Base-by-base conservation (phyloP, 2,888 invertebrate species). In the Auanema freiburgensis region DNA sequence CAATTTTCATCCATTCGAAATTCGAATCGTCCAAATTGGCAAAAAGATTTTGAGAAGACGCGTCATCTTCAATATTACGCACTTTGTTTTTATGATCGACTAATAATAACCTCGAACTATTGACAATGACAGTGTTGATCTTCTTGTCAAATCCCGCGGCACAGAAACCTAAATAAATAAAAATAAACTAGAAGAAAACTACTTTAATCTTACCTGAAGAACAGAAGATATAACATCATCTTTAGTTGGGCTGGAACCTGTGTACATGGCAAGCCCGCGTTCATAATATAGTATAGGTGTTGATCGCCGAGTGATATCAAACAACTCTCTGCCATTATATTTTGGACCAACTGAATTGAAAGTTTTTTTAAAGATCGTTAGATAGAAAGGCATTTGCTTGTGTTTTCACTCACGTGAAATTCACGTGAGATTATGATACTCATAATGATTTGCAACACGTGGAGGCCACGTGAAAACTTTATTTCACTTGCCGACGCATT, bases 131-230 rank as follows among this genome's bases (percentile, higher is more conserved):
- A 81, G 56, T 14, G 67, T 70, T 25, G 74, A 67, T 24, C 81
- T 51, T 55, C 74, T 55, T 49, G 69, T 67, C 42, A 81, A 57
- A 69, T 81, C 76, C 41, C 69, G 62, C 2, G 79, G 79, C 1
- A 81, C 76, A 8, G 76, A 66, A 12, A 80, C 74, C 67, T 74
- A 55, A 16, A 16, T 0, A 5, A 14, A 23, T 18, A 12, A 12
- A 21, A 14, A 24, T 12, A 46, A 49, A 18, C 49, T 2, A 21
- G 14, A 24, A 23, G 2, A 18, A 8, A 18, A 11, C 25, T 33
- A 5, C 33, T 33, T 3, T 8, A 18, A 8, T 21, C 46, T 8
- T 8, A 61, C 61, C 56, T 61, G 56, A 14, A 61, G 54, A 16
- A 61, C 55, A 46, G 41, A 33, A 33, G 23, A 21, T 5, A 21